Conservation (phyloP, 1,140 invertebrate species). For the Lordiphosa mommai region DNA sequence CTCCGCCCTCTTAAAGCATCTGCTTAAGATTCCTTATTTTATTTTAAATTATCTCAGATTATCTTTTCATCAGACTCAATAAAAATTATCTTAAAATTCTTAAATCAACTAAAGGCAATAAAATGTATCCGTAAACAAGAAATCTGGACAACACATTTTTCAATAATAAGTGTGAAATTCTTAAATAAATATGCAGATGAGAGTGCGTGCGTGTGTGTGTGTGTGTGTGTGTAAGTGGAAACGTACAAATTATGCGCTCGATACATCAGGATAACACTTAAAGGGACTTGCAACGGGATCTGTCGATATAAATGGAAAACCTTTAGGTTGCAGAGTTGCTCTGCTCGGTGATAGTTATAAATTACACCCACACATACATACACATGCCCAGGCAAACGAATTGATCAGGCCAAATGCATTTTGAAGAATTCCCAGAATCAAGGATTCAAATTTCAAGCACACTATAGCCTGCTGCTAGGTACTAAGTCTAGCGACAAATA, state of each 20-base stretch:
- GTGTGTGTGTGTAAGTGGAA: constrained; percentile 33
- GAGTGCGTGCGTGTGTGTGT: constrained; percentile 6
- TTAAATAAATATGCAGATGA: constrained; percentile 67
- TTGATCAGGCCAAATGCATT: constrained; percentile 48
- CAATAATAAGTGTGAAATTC: constrained; percentile 65
- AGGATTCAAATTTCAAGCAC: constrained; percentile 74
- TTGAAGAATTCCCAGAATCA: constrained; percentile 62
- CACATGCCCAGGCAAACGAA: constrained; percentile 13
- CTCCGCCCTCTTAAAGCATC: too few relatives aligned
- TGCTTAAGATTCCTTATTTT: too few relatives aligned
- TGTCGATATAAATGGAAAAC: constrained; percentile 43
- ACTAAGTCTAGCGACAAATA: constrained; percentile 65
- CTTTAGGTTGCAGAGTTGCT: constrained; percentile 35
- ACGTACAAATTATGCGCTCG: constrained; percentile 48
- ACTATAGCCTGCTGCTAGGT: constrained; percentile 36
- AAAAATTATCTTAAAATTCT: constrained; percentile 23
- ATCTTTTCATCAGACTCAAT: constrained; percentile 33
- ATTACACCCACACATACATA: constrained; percentile 41
- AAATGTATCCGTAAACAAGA: constrained; percentile 7
- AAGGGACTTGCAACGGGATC: constrained; percentile 52
- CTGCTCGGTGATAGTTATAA: constrained; percentile 66
- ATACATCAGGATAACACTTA: constrained; percentile 33
- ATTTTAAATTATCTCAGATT: neutral
- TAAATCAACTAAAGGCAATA: neutral
- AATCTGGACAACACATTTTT: constrained; percentile 72